A percentile compares a stretch with the other conserved stretches of the same genome.
These are phyloP conservation scores for Lamprotornis superbus DNA, from an alignment of 2,113 vertebrate species.

Conservation along the genomic window DNA sequence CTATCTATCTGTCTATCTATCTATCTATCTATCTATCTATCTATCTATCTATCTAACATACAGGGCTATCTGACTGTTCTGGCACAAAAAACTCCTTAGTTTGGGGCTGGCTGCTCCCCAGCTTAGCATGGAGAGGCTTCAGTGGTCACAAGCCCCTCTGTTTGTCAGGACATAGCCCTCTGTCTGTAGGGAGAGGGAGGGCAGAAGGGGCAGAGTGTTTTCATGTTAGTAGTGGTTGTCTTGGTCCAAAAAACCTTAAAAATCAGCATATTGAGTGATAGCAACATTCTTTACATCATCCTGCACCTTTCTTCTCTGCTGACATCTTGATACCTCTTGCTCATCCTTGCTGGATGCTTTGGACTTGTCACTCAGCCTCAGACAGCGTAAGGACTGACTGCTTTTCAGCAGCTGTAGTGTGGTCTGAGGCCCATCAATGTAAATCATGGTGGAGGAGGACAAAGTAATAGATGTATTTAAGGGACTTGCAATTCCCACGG, in stretches of 20 bases:
- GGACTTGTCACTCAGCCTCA: background rate
- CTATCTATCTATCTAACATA: accelerated
- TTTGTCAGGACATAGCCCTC: background rate
- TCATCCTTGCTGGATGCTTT: background rate
- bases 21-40: background rate
- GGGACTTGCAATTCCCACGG: background rate
- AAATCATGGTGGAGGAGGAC: background rate
- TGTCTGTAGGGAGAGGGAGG: background rate
- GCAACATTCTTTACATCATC: background rate
- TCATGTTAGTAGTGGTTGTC: background rate
- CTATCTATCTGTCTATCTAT: background rate
- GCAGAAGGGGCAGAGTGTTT: background rate
- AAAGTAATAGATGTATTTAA: background rate
- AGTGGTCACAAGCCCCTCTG: background rate
- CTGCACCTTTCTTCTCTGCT: background rate
- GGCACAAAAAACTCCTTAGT: background rate
- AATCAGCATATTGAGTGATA: background rate
- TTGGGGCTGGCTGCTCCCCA: background rate
- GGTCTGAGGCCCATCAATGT: background rate
- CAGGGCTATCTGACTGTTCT: accelerated
- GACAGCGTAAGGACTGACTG: background rate
- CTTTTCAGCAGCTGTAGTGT: background rate
- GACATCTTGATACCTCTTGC: background rate
- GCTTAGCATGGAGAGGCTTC: background rate
- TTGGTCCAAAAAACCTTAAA: background rate